Percentiles rank a stretch among this genome's conserved stretches.
These are phyloP conservation scores for Bovichtus diacanthus DNA, from an alignment of 2,797 vertebrate species.

Conservation along the genomic window DNA sequence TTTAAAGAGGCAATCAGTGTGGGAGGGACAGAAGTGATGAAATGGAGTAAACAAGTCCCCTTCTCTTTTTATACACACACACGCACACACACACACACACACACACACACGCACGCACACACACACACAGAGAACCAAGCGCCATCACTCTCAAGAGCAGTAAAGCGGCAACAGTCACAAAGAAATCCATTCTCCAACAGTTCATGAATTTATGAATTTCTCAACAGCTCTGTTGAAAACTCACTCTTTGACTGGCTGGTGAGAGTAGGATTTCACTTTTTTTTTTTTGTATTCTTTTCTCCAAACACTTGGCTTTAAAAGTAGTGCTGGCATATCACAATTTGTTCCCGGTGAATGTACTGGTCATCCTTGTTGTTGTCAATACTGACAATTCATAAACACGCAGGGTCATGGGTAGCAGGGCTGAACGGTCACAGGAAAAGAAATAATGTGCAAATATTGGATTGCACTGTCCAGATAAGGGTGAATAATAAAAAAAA, in stretches of 20 bases:
- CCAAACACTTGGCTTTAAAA: constrained; percentile 20
- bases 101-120: constrained; percentile 15
- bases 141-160: constrained; percentile 38
- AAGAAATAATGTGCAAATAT: too few species aligned
- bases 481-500: too few species aligned
- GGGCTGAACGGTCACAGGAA: too few species aligned
- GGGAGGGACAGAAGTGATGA: constrained; percentile 54
- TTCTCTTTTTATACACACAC: constrained; percentile 29
- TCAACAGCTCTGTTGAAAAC: constrained; percentile 26
- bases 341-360: neutral
- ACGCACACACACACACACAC: constrained; percentile 3
- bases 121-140: constrained; percentile 5
- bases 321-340: neutral
- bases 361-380: neutral
- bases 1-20: constrained; percentile 54
- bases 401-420: neutral
- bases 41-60: constrained; percentile 56
- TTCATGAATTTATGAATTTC: constrained; percentile 61
- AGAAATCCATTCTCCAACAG: constrained; percentile 47
- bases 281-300: neutral
- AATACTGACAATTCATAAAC: neutral
- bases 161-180: constrained; percentile 34
- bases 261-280: neutral
- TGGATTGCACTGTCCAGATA: too few species aligned
- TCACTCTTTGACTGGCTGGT: constrained; percentile 13